Base-by-base conservation (phyloP, 2,888 invertebrate genomes). In the Copidosoma aretas region DNA sequence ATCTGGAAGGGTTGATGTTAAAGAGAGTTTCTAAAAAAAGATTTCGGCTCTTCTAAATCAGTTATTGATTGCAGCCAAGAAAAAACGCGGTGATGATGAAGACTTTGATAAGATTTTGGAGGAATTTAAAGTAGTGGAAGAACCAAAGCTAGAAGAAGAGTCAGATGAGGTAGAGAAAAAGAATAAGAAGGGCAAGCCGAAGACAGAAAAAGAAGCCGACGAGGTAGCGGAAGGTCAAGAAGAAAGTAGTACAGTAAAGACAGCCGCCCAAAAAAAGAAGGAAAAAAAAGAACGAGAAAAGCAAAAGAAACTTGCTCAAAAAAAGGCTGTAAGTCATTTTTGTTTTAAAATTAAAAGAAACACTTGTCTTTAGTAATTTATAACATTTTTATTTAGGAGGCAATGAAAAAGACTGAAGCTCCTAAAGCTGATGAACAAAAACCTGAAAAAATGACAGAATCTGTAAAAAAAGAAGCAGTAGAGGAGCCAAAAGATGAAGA, bases 211-310 rank as follows among this genome's bases (percentile, higher is more conserved):
- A 65, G 71, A 72, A 59, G 85, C 78, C 79, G 77, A 80, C 53
- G 76, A 78, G 64, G 86, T 85, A 73, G 85, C 86, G 75, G 85
- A 84, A 73, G 76, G 76, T 8, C 85, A 85, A 39, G 86, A 84
- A 52, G 86, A 84, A 67, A 69, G 86, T 21, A 79, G 86, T 46
- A 90, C 91, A 1, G 87, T 93, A 17, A 93, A 94, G 85, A 89
- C 92, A 17, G 92, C 93, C 5, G 93, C 94, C 1, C 93, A 94
- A 80, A 95, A 95, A 85, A 94, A 93, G 79, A 94, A 94, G 78
- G 94, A 94, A 77, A 95, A 94, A 78, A 94, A 93, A 77, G 93
- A 94, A 83, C 87, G 92, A 19, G 91, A 92, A 78, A 91, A 90
- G 76, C 89, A 90, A 75, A 93, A 93, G 79, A 91, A 92, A 75